Evolutionary conservation across 2,113 vertebrate genomes (phyloP).

Genomic region (Nanger granti): DNA sequence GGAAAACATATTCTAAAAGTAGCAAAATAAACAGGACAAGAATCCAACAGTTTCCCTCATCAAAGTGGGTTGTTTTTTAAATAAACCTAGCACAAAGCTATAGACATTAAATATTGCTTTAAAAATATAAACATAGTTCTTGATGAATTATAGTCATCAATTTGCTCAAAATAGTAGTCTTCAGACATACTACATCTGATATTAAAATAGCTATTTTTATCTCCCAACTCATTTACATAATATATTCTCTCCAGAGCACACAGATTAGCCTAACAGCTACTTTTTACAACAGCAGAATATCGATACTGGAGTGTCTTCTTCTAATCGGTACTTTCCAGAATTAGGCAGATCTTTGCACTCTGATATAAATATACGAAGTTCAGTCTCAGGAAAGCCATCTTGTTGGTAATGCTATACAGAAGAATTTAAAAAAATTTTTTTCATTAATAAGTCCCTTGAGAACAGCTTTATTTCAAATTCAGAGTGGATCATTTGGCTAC

Average conservation of each 20-base stretch:
- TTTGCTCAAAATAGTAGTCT: not conserved
- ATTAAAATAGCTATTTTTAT: not conserved
- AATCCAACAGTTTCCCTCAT: not conserved
- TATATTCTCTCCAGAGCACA: not conserved
- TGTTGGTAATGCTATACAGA: conserved; percentile 86
- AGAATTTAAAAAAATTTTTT: not conserved
- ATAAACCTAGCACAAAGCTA: not conserved
- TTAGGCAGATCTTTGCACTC: conserved; percentile 88
- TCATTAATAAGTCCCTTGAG: not conserved
- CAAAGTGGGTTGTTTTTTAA: not conserved
- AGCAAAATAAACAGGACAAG: not conserved
- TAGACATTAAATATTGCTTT: not conserved
- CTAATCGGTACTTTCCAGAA: conserved; percentile 84
- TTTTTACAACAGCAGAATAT: conserved; percentile 80
- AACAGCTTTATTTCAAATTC: not conserved
- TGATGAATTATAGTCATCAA: not conserved
- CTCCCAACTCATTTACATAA: not conserved
- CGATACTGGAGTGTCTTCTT: conserved; percentile 76
- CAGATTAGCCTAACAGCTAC: conserved; percentile 59
- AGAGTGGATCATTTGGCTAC: not conserved
- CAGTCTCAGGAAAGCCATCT: conserved; percentile 83
- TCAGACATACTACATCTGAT: not conserved
- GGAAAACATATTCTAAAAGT: not conserved
- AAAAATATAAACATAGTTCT: conserved; percentile 10
- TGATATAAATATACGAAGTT: conserved; percentile 86